These are phyloP conservation scores for Euglossa dilemma DNA, from an alignment of 1,140 invertebrate genomes.

Conservation along the genomic window DNA sequence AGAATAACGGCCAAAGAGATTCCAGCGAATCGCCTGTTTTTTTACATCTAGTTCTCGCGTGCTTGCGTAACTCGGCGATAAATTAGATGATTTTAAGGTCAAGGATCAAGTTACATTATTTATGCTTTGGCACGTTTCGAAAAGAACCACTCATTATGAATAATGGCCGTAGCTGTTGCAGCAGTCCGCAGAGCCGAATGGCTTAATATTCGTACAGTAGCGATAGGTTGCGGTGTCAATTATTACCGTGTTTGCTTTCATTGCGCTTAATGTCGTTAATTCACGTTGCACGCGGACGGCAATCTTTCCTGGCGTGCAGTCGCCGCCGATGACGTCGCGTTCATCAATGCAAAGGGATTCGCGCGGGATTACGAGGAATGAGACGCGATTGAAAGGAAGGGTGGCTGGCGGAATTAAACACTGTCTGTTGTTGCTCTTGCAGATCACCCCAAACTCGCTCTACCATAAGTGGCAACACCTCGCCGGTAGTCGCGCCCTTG, in stretches of 20 bases:
- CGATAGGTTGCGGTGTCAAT: constrained; percentile 34
- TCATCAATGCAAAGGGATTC: not conserved
- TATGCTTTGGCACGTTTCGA: not conserved
- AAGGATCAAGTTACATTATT: constrained; percentile 19
- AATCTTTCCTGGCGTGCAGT: not conserved
- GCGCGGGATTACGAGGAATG: not conserved
- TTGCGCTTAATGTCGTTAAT: constrained; percentile 43
- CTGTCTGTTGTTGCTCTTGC: constrained; percentile 16
- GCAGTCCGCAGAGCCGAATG: not conserved
- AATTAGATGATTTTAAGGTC: constrained; percentile 25
- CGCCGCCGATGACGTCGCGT: not conserved
- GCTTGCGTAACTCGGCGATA: constrained; percentile 22
- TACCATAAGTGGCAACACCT: constrained; percentile 69
- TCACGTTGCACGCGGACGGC: not conserved
- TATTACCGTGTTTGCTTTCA: constrained; percentile 46
- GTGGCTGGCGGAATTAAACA: not conserved
- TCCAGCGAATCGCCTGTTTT: constrained; percentile 2
- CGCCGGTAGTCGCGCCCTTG: constrained; percentile 72
- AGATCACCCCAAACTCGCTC: constrained; percentile 70
- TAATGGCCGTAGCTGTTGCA: not conserved
- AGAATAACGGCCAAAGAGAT: not conserved
- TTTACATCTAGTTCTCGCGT: constrained; percentile 2
- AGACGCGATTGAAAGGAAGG: not conserved
- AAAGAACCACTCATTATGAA: not conserved
- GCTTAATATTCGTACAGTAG: constrained; percentile 21